Percentiles rank a stretch among this genome's conserved stretches.
phyloP scores from a whole-genome alignment of 2,888 invertebrate species.

The Sesia apiformis region DNA sequence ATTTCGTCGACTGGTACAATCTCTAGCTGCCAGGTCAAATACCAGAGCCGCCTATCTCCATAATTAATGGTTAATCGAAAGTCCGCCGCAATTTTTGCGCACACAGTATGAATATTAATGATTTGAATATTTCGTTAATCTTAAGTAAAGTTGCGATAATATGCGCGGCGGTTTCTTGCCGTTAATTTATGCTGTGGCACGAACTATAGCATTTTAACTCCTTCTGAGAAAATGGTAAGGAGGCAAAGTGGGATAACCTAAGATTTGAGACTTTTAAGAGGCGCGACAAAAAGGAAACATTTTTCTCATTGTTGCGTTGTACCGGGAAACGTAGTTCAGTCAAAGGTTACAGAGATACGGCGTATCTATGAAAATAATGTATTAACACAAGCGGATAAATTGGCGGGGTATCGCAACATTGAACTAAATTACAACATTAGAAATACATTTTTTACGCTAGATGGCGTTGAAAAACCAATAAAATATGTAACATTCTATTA shows the following conservation, averaged over 20 bases:
- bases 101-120: slow-evolving; percentile 56
- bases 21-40: neutral
- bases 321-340: no score
- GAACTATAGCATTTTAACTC: slow-evolving; percentile 74
- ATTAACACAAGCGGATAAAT: no score
- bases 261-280: neutral
- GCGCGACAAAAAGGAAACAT: neutral
- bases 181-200: slow-evolving; percentile 70
- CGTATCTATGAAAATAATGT: no score
- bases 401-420: no score
- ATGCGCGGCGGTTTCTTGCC: slow-evolving; percentile 66
- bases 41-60: neutral
- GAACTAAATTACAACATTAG: no score
- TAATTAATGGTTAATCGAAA: slow-evolving; percentile 44
- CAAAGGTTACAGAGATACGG: no score
- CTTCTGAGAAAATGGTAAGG: slow-evolving; percentile 43
- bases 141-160: slow-evolving; percentile 67
- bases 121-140: slow-evolving; percentile 61
- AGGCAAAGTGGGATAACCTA: neutral
- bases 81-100: slow-evolving; percentile 29
- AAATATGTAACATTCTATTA: no score
- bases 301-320: no score
- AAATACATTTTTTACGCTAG: no score
- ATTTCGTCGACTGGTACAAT: neutral
- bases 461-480: no score